Base-by-base conservation (phyloP, 1,140 invertebrate genomes). In the Ostrea edulis region DNA sequence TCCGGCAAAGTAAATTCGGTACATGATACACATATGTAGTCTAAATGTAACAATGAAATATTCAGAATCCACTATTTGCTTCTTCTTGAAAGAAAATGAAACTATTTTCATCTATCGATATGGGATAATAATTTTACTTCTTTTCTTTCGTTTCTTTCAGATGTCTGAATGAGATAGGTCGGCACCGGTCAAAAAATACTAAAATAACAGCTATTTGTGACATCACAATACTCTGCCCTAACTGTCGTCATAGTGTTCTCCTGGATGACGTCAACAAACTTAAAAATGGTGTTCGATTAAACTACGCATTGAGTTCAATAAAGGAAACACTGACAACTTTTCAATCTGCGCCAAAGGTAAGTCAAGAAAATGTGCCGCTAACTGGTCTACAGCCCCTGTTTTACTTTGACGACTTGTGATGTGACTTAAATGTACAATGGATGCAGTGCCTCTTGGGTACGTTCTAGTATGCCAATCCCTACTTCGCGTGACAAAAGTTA, bases 111-210 rank as follows among this genome's bases (percentile, higher is more conserved):
- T 44, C 1, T 44, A 58, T 58, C 12, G n/a, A 20, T 7, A 62
- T n/a, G 20, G 7, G 17, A 62, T 20, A 20, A 62, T 0, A 62
- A 62, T 7, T 9, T 58, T 3, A 58, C 20, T 5, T 44, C 35
- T 44, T 65, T 65, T 77, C 3, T 51, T 86, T 65, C 8, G 85
- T 44, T 52, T 52, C 58, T 89, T 54, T 17, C 25, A 90, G 89
- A 17, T 90, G 89, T 55, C 53, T 90, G 44, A 71, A 88, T 25
- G 87, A 90, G 84, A 88, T 90, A 53, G 87, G 87, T 7, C 87
- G 87, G 82, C 89, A 90, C 29, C 85, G 82, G 62, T 58, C 83
- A 22, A 53, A 86, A 5, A 81, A 88, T 17, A 52, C 84, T 20
- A 85, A 84, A 9, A 14, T 58, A 81, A 53, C 62, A 77, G 83